A percentile compares a stretch with the other conserved stretches of the same genome.
Conservation (phyloP, 2,113 vertebrate genomes). For the Epinephelus fuscoguttatus region DNA sequence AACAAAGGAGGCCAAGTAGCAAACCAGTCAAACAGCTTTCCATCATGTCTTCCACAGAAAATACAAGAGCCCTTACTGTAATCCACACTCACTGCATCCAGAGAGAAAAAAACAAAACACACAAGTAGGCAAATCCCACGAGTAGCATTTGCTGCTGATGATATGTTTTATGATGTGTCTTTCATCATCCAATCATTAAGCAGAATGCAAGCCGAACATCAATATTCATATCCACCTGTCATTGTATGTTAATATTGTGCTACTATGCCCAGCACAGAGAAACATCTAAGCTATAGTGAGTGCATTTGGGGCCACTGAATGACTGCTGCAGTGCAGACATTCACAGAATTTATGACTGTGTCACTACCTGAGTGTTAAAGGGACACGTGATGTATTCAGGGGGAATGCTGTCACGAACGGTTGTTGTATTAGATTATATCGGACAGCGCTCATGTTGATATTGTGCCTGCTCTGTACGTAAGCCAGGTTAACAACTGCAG, state of each 20-base stretch:
- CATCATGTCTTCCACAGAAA: neutral
- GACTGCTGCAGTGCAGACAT: slow-evolving; percentile 72
- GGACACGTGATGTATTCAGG: neutral
- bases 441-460: neutral
- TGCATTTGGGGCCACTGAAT: slow-evolving; percentile 40
- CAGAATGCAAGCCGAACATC: slow-evolving; percentile 26
- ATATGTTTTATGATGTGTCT: slow-evolving; percentile 2
- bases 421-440: slow-evolving; percentile 6
- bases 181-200: slow-evolving; percentile 25
- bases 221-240: slow-evolving; percentile 30
- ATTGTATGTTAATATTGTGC: slow-evolving; percentile 51
- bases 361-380: slow-evolving; percentile 31
- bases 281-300: slow-evolving; percentile 35
- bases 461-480: neutral
- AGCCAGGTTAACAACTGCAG: slow-evolving; percentile 2
- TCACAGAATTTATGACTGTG: slow-evolving; percentile 47
- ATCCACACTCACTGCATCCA: too few species aligned
- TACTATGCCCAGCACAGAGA: slow-evolving; percentile 2
- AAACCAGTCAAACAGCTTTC: slow-evolving; percentile 15
- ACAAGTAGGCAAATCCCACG: neutral
- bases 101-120: neutral
- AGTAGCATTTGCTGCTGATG: neutral
- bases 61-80: neutral
- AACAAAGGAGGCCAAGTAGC: neutral
- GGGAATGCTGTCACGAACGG: slow-evolving; percentile 1